Base-by-base conservation (phyloP, 2,113 vertebrate genomes). In the Symphodus melops region DNA sequence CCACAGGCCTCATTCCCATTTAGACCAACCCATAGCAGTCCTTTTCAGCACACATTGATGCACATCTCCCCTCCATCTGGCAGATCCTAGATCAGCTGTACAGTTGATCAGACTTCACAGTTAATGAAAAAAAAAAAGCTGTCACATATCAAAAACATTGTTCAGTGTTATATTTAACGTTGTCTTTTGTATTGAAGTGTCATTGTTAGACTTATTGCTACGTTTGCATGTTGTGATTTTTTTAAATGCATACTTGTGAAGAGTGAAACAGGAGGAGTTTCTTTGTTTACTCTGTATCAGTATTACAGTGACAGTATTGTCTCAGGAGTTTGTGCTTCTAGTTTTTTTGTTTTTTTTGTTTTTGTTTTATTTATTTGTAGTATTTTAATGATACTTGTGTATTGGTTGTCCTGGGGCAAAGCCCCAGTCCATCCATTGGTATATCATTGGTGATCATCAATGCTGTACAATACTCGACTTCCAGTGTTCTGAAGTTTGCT, bases 231-330 rank as follows among this genome's bases (percentile, higher is more conserved):
- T 88, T 78, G 76, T 58, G 67, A 53, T 73, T 78, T 65, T 36
- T 33, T 11, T 5, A 62, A 60, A 65, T 17, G 41, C 58, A 62
- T 44, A 68, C 60, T 82, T 54, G 84, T 81, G 72, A 84, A 61
- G 76, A 64, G 74, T 74, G 64, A 48, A 68, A 68, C 79, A 62
- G 54, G 52, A 20, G 88, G 72, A 85, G 72, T 74, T 77, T 75
- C 51, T 81, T 79, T 85, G 86, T 91, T 91, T 84, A 88, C 86
- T 87, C 66, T 65, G 84, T 88, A 79, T 90, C 89, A 68, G 90
- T 91, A 91, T 89, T 87, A 86, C 87, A 91, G 89, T 92, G 88
- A 79, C 87, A 79, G 86, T 93, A 85, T 91, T 77, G 89, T 91
- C 89, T 91, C 91, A 92, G 91, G 89, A 93, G 86, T 88, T 88